Evolutionary conservation across 1,140 invertebrate species (phyloP).

Genomic region (Gerris buenoi): DNA sequence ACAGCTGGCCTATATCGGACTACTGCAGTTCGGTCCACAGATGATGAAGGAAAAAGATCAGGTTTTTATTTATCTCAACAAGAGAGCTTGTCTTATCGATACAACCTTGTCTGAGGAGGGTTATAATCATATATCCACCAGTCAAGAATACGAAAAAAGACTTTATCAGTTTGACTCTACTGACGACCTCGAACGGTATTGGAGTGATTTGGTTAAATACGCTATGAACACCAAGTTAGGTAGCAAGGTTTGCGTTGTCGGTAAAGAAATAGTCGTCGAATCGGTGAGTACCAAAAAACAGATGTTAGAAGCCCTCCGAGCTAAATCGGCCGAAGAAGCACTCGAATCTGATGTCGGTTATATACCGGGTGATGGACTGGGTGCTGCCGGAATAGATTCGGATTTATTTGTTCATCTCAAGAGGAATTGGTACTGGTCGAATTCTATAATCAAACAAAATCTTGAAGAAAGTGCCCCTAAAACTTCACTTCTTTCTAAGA

Average conservation of each 20-base stretch:
- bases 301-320: slow-evolving; percentile 32
- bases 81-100: slow-evolving; percentile 42
- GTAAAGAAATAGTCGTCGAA: slow-evolving; percentile 37
- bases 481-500: neutral
- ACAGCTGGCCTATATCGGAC: slow-evolving; percentile 45
- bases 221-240: slow-evolving; percentile 43
- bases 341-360: slow-evolving; percentile 35
- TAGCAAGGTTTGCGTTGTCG: slow-evolving; percentile 22
- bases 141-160: slow-evolving; percentile 37
- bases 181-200: slow-evolving; percentile 48
- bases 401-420: slow-evolving; percentile 49
- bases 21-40: slow-evolving; percentile 54
- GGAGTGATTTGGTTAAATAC: slow-evolving; percentile 52
- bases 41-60: slow-evolving; percentile 51
- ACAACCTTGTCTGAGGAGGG: slow-evolving; percentile 44
- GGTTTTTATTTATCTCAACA: slow-evolving; percentile 53
- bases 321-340: slow-evolving; percentile 33
- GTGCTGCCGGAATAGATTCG: slow-evolving; percentile 58
- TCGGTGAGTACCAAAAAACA: slow-evolving; percentile 35
- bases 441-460: neutral
- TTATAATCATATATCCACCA: slow-evolving; percentile 42
- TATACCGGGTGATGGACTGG: slow-evolving; percentile 53
- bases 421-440: slow-evolving; percentile 46
- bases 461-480: neutral
- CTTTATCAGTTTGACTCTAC: slow-evolving; percentile 40